Conservation (phyloP, 2,888 invertebrate genomes). For the Acrocyrtus sp. region DNA sequence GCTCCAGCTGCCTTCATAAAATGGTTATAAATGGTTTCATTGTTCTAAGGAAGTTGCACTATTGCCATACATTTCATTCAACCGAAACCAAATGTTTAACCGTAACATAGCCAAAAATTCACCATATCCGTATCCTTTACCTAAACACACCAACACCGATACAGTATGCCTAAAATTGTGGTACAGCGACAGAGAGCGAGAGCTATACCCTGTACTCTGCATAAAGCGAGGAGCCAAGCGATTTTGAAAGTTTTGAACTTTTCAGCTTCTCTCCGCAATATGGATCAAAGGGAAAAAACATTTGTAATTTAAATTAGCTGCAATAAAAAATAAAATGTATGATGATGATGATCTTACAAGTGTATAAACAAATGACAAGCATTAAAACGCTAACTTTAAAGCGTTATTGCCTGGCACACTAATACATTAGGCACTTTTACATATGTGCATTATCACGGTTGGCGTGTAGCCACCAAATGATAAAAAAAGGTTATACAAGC, state of each 20-base stretch:
- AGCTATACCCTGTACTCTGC: too few species aligned
- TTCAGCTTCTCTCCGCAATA: not conserved
- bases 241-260: constrained; percentile 14
- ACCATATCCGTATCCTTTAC: too few species aligned
- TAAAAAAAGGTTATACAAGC: too few species aligned
- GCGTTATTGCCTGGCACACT: too few species aligned
- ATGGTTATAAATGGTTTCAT: constrained; percentile 36
- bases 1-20: constrained; percentile 10
- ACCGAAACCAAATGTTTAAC: not conserved
- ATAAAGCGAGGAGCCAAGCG: not conserved
- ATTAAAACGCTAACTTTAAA: constrained; percentile 2
- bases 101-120: too few species aligned
- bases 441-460: too few species aligned
- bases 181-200: too few species aligned
- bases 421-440: too few species aligned
- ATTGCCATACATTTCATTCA: not conserved
- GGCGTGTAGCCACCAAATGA: too few species aligned
- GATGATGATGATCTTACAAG: not conserved
- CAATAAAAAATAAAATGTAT: constrained; percentile 11
- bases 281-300: constrained; percentile 5
- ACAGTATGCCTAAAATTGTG: too few species aligned
- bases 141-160: too few species aligned
- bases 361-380: constrained; percentile 31
- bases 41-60: constrained; percentile 32
- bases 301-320: constrained; percentile 42